Evolutionary conservation across 2,888 invertebrate species (phyloP).

Genomic region (Oligia strigilis): DNA sequence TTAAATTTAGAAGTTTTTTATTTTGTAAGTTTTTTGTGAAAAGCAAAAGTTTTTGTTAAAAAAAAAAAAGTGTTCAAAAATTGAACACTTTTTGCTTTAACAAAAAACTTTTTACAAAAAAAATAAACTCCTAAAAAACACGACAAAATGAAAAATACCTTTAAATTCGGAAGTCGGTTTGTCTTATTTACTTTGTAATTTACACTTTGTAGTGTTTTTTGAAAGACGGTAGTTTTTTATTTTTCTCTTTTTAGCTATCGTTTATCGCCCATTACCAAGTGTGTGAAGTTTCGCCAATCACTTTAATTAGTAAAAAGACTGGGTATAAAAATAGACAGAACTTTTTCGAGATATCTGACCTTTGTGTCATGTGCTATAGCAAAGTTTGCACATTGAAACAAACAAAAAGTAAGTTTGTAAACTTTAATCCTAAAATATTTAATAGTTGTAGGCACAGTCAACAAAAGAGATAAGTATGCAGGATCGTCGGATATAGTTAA

Average conservation of each 20-base stretch:
- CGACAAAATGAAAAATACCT: too few species aligned
- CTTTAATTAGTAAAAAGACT: background rate
- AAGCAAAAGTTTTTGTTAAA: too few species aligned
- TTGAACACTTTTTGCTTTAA: too few species aligned
- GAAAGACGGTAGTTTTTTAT: background rate
- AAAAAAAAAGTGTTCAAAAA: too few species aligned
- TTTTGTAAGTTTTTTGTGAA: too few species aligned
- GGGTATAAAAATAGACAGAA: background rate
- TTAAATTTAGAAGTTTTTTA: too few species aligned
- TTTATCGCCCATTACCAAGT: background rate
- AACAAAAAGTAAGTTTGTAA: too few species aligned
- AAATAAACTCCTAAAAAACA: too few species aligned
- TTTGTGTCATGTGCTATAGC: background rate
- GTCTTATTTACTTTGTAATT: background rate
- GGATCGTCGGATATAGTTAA: too few species aligned
- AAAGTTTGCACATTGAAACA: background rate
- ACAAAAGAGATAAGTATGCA: too few species aligned
- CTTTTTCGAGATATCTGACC: background rate
- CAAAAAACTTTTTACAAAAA: too few species aligned
- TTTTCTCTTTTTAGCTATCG: background rate
- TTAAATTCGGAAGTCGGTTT: too few species aligned
- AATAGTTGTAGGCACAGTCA: background rate
- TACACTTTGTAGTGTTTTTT: background rate
- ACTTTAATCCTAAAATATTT: background rate
- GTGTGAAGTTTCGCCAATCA: background rate